These are phyloP conservation scores for Aphidius gifuensis DNA, from an alignment of 1,140 invertebrate species.

Conservation along the genomic window DNA sequence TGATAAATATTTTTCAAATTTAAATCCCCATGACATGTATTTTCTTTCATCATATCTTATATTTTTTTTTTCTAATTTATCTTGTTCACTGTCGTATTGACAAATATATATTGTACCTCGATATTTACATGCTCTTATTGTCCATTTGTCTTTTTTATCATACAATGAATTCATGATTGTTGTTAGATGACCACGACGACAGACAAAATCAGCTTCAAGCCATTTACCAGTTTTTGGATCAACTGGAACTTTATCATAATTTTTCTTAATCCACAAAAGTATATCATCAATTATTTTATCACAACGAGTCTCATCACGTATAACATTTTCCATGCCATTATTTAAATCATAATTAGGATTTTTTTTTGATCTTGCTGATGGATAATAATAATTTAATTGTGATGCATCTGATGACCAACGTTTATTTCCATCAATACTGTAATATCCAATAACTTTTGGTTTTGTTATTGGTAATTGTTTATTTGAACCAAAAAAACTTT, in stretches of 20 bases:
- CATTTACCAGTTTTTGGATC: conserved; percentile 24
- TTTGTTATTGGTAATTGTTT: no score
- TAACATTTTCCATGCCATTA: conserved; percentile 44
- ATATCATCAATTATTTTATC: conserved; percentile 51
- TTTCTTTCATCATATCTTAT: conserved; percentile 53
- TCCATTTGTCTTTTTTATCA: conserved; percentile 62
- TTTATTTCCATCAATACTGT: conserved; percentile 48
- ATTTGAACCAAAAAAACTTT: background rate
- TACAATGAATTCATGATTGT: conserved; percentile 66
- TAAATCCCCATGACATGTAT: conserved; percentile 72
- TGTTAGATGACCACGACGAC: conserved; percentile 67
- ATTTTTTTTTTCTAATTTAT: conserved; percentile 42
- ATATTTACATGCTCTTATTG: conserved; percentile 63
- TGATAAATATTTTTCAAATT: conserved; percentile 78
- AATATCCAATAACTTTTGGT: conserved; percentile 54
- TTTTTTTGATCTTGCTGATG: conserved; percentile 29
- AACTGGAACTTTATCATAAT: conserved; percentile 45
- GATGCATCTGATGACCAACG: conserved; percentile 41
- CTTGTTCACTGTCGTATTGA: conserved; percentile 60
- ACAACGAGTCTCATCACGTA: conserved; percentile 36
- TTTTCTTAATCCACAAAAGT: conserved; percentile 53
- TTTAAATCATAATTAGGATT: conserved; percentile 56
- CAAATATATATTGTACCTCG: conserved; percentile 70
- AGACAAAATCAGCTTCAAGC: conserved; percentile 62
- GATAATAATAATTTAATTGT: conserved; percentile 54